Base-by-base conservation (phyloP, 2,113 vertebrate genomes). In the Periophthalmodon schlosseri region DNA sequence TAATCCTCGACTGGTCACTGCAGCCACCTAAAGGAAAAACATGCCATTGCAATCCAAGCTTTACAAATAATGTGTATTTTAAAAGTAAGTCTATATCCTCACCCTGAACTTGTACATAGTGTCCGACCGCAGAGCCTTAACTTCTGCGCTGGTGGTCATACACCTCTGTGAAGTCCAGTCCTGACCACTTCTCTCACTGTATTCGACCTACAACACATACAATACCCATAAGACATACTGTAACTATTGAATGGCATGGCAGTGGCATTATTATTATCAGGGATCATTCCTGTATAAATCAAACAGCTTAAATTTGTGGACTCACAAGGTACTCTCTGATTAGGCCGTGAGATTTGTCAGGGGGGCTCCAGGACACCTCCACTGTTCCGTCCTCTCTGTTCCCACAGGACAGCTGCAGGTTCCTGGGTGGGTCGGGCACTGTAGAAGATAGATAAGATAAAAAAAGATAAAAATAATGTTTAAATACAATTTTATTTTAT, bases 281-380 rank as follows among this genome's bases (percentile, higher is more conserved):
- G 1, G 10, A 49, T 15, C 12, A 14, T 1, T 49, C 12, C 47
- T 12, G 14, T 13, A 49, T 15, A 13, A 15, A 14, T 60, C 23
- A 60, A 6, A 18, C 34, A 20, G 34, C 11, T 33, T 20, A 39
- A 34, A 39, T 4, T 2, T 16, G 24, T 18, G 4, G 2, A 95
- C 97, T 96, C 88, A 99, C 97, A 0, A 98, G 95, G 86, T 98
- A 99, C 70, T 98, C 97, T 61, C 97, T 93, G 66, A 99, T 92
- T 74, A 98, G 94, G 64, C 98, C 97, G 0, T 97, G 96, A 20
- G 94, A 50, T 0, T 96, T 95, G 69, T 91, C 75, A 0, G 98
- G 98, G 0, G 95, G 91, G 0, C 82, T 90, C 98, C 98, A 99
- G 76, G 85, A 91, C 18, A 91, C 90, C 1, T 84, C 57, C 49